A percentile compares a stretch with the other conserved stretches of the same genome.
Evolutionary conservation across 1,140 invertebrate species (phyloP).

Genomic region (Diorhabda elongata): DNA sequence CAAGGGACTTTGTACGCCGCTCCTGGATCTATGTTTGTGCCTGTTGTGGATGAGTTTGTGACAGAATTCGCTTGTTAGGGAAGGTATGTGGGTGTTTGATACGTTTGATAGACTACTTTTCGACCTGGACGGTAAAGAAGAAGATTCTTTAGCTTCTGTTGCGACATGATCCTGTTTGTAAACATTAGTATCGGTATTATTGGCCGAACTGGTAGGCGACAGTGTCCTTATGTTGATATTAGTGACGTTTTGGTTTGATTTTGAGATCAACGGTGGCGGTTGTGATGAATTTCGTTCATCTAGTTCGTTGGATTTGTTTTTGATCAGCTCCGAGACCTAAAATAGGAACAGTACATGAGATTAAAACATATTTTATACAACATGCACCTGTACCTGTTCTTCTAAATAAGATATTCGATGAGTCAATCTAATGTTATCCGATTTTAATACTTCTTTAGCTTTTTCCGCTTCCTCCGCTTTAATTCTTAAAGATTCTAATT

Average conservation of each 20-base stretch:
- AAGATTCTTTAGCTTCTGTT: constrained; percentile 49
- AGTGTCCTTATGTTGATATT: constrained; percentile 55
- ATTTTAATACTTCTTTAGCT: constrained; percentile 60
- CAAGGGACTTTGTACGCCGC: constrained; percentile 48
- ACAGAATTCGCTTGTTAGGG: constrained; percentile 38
- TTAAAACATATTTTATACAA: not conserved
- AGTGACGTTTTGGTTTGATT: constrained; percentile 55
- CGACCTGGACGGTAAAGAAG: constrained; percentile 50
- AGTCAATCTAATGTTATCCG: constrained; percentile 77
- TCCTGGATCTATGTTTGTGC: constrained; percentile 38
- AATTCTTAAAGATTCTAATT: constrained; percentile 53
- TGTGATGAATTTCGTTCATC: constrained; percentile 30
- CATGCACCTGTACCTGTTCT: constrained; percentile 59
- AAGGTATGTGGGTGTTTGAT: constrained; percentile 47
- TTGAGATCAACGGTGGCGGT: constrained; percentile 42
- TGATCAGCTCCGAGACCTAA: constrained; percentile 42
- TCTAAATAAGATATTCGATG: constrained; percentile 86
- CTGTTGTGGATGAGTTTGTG: constrained; percentile 44
- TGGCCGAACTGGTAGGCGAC: constrained; percentile 38
- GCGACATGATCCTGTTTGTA: constrained; percentile 61
- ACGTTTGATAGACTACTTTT: constrained; percentile 55
- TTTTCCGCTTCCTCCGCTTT: constrained; percentile 60
- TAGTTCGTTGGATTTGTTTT: constrained; percentile 27
- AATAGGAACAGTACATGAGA: constrained; percentile 15
- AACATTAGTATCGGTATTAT: constrained; percentile 52